Evolutionary conservation across 2,113 vertebrate genomes (phyloP), one percentile per base, ranked within the genome.

Genomic region (Mionectes macconnelli): DNA sequence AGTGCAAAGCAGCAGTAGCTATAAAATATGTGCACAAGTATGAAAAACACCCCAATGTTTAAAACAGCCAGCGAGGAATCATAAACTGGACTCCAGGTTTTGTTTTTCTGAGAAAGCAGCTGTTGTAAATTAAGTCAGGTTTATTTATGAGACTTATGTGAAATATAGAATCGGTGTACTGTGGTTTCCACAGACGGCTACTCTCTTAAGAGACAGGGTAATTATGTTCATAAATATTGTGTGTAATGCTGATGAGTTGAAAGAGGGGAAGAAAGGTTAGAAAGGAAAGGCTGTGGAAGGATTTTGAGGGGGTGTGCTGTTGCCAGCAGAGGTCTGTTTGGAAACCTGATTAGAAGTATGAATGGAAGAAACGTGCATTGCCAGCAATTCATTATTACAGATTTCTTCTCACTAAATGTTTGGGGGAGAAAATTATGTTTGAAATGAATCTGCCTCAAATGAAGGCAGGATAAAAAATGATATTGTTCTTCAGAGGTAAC

Each of bases 131-230:
- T 77, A 94, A 91, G 40, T 90, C 64, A 35, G 35, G 52, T 92
- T 96, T 96, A 90, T 96, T 97, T 94, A 84, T 93, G 94, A 86
- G 83, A 40, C 64, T 86, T 95, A 94, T 77, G 40, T 96, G 77
- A 96, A 93, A 95, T 93, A 81, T 8, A 60, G 83, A 75, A 86
- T 67, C 1, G 1, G n/a, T 37, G 20, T 78, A 76, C 45, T 73
- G 2, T 64, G 52, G 56, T 70, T 90, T 95, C 88, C 92, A 75
- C 80, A 96, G 83, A 86, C 0, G 3, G 52, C 79, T 77, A 56
- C 85, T 90, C 70, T 96, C 83, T 90, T 90, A 93, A 88, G 85
- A 84, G 60, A 86, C 35, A 49, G 56, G 24, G 27, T 95, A 93
- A 92, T 95, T 94, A 90, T 66, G 60, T 83, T 47, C 85, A 87